Evolutionary conservation across 2,888 invertebrate species (phyloP).

Genomic region (Tipula vernalis): DNA sequence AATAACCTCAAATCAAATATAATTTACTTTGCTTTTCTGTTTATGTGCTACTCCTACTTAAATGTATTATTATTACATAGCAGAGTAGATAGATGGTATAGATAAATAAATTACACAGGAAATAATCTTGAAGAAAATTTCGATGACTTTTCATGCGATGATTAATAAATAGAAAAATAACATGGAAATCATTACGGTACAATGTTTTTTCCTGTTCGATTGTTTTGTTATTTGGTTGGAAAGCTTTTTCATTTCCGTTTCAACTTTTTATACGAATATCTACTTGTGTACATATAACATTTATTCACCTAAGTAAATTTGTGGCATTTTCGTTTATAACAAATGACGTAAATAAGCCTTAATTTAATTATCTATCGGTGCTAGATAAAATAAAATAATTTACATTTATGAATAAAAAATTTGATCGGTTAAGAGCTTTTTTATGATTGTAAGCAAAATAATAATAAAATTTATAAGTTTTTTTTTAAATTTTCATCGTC

Average conservation of each 20-base stretch:
- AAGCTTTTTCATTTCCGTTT: neutral
- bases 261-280: neutral
- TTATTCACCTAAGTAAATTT: neutral
- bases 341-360: neutral
- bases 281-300: neutral
- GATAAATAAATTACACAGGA: slow-evolving; percentile 4
- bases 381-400: neutral
- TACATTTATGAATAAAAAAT: neutral
- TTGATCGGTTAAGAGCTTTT: neutral
- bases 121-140: neutral
- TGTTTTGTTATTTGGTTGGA: neutral
- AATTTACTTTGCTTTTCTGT: neutral
- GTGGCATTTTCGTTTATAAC: neutral
- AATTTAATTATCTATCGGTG: neutral
- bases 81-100: neutral
- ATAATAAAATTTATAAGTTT: neutral
- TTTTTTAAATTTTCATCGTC: neutral
- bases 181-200: neutral
- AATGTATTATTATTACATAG: neutral
- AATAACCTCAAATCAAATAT: neutral
- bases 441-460: neutral
- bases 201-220: neutral
- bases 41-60: neutral
- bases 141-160: neutral
- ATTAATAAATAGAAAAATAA: neutral